Percentiles rank a stretch among this genome's conserved stretches.
phyloP scores from a whole-genome alignment of 2,113 vertebrate species.

The Ellobius talpinus region DNA sequence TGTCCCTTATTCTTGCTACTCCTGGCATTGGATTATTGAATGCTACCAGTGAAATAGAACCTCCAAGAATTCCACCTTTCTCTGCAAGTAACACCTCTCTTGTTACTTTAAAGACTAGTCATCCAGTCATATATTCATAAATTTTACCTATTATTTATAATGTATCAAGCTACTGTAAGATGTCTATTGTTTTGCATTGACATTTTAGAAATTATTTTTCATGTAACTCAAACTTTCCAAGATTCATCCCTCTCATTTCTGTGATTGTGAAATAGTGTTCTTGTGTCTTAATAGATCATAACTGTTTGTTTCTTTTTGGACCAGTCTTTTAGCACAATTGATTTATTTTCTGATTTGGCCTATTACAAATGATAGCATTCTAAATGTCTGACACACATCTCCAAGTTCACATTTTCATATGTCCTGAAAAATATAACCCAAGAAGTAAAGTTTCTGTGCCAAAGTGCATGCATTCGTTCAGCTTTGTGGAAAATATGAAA shows the following conservation, averaged over 20 bases:
- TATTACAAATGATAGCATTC: not conserved
- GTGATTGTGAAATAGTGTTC: not conserved
- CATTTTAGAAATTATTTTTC: not conserved
- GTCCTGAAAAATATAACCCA: not conserved
- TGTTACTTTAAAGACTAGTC: not conserved
- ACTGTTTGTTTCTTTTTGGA: not conserved
- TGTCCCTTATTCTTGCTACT: not conserved
- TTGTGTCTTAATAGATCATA: not conserved
- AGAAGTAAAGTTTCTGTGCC: not conserved
- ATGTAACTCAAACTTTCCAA: not conserved
- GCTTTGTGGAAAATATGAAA: not conserved
- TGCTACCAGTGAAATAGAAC: not conserved
- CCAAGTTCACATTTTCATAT: not conserved
- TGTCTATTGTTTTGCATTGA: not conserved
- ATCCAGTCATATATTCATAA: not conserved
- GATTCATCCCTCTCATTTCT: not conserved
- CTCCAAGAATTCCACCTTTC: not conserved
- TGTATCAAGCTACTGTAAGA: not conserved
- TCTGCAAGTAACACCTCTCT: not conserved
- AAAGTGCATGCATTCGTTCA: not conserved
- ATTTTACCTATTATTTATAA: not conserved
- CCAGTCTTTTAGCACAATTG: not conserved
- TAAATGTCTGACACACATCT: not conserved
- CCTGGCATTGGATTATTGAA: not conserved
- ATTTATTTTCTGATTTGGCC: not conserved